Base-by-base conservation (phyloP, 2,113 vertebrate species). In the Macroglossus sobrinus region DNA sequence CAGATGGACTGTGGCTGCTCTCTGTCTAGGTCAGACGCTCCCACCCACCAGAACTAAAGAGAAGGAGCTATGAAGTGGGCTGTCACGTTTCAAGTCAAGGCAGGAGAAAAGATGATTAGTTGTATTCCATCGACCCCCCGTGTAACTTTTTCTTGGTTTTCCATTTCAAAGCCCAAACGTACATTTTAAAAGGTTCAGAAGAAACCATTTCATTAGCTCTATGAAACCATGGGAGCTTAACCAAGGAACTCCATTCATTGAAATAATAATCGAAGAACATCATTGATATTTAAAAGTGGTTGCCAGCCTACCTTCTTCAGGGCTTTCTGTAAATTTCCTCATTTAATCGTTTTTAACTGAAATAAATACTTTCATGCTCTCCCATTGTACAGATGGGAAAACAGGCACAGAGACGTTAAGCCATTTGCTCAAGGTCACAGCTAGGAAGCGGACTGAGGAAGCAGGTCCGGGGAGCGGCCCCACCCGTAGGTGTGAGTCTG, bases 121-220 rank as follows among this genome's bases (percentile, higher is more conserved):
- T 79, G 78, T 76, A 12, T 9, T 53, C 53, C n/a, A 0, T 30
- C 40, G 22, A 19, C 22, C 2, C 28, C 11, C 43, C 66, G 53
- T 11, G 14, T 40, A 40, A 26, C 21, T 33, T 35, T 69, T 30
- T 75, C 66, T 47, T 5, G 16, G 35, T 57, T 86, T 86, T 74
- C 50, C 82, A 64, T 74, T 87, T 86, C 74, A 45, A 63, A 53
- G 66, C 35, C 33, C 59, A 86, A 53, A 28, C 11, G 18, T 5
- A n/a, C 33, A 19, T 47, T 91, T 74, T 38, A 35, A 81, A 81
- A 94, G 75, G n/a, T 91, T 81, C 30, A 35, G 45, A 90, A 82
- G 95, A 59, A 80, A 64, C 63, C 66, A 74, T 35, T 72, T n/a
- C 38, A 16, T 69, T 84, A 64, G 82, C 64, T 59, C 19, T 30